These are phyloP conservation scores for Protomyctophum bolini DNA, from an alignment of 2,113 vertebrate genomes.

Conservation along the genomic window DNA sequence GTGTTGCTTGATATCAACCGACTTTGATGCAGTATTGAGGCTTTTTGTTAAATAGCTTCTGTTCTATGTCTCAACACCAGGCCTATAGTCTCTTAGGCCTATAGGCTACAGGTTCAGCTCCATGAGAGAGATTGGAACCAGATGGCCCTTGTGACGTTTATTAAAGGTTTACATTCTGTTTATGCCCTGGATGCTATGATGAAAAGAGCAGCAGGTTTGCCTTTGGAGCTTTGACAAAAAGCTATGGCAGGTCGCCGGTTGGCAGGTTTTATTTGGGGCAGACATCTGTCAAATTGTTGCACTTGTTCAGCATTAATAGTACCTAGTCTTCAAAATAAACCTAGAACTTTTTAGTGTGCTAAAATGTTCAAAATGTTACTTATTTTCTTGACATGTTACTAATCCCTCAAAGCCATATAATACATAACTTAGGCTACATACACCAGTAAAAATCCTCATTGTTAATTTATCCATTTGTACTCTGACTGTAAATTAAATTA, in stretches of 20 bases:
- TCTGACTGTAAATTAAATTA: too few relatives aligned
- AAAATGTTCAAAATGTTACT: too few relatives aligned
- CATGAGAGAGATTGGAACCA: conserved; percentile 42
- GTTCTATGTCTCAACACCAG: conserved; percentile 1
- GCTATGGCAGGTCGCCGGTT: neutral
- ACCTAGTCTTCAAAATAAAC: too few relatives aligned
- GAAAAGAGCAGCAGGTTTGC: conserved; percentile 29
- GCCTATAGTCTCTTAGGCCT: conserved; percentile 8
- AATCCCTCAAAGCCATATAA: too few relatives aligned
- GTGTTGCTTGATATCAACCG: neutral
- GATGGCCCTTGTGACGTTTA: conserved; percentile 27
- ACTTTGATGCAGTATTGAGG: neutral
- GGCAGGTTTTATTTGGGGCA: conserved; percentile 18
- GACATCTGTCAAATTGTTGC: conserved; percentile 30
- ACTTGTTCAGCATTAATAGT: conserved; percentile 25
- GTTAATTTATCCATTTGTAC: too few relatives aligned
- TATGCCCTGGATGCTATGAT: conserved; percentile 48
- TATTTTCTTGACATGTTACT: too few relatives aligned
- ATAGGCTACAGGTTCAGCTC: neutral
- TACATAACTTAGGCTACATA: too few relatives aligned
- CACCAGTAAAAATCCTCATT: too few relatives aligned
- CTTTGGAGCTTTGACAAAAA: neutral
- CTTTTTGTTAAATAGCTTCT: neutral
- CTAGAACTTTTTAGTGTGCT: too few relatives aligned
- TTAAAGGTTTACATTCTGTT: conserved; percentile 38